Evolutionary conservation across 1,140 invertebrate species (phyloP).

Genomic region (Tenebrio molitor): DNA sequence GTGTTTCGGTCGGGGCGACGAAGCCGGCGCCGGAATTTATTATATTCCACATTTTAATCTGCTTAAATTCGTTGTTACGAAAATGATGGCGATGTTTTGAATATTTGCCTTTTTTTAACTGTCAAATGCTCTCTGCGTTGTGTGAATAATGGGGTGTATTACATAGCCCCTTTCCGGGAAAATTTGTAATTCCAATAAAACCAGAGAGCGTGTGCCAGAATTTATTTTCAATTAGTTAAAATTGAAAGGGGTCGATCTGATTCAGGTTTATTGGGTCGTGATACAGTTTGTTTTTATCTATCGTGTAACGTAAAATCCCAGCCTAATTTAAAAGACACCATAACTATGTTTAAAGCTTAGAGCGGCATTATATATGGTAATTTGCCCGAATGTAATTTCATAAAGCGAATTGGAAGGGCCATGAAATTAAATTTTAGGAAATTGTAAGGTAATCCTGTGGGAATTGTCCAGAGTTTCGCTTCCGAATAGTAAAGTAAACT

Average conservation of each 20-base stretch:
- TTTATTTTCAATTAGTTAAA: constrained; percentile 36
- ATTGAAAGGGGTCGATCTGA: constrained; percentile 7
- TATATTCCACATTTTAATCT: constrained; percentile 24
- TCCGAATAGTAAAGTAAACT: constrained; percentile 31
- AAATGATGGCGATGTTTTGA: no score
- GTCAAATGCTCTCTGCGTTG: constrained; percentile 4
- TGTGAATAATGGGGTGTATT: constrained; percentile 18
- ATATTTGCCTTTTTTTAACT: constrained; percentile 1
- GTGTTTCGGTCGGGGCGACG: constrained; percentile 5
- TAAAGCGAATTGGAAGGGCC: constrained; percentile 34
- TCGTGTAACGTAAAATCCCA: background rate
- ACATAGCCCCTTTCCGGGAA: constrained; percentile 4
- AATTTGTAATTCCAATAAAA: constrained; percentile 32
- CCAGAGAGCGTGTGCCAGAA: background rate
- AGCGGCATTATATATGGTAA: constrained; percentile 17
- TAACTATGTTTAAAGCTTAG: constrained; percentile 16
- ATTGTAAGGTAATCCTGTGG: constrained; percentile 34
- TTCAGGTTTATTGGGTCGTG: constrained; percentile 20
- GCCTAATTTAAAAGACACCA: constrained; percentile 22
- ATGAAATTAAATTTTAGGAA: constrained; percentile 39
- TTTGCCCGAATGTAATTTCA: constrained; percentile 19
- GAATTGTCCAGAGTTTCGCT: constrained; percentile 30
- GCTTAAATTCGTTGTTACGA: constrained; percentile 3
- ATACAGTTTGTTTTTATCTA: constrained; percentile 19
- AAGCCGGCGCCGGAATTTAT: constrained; percentile 22